Evolutionary conservation across 2,113 vertebrate species (phyloP).

Genomic region (Athene noctua): DNA sequence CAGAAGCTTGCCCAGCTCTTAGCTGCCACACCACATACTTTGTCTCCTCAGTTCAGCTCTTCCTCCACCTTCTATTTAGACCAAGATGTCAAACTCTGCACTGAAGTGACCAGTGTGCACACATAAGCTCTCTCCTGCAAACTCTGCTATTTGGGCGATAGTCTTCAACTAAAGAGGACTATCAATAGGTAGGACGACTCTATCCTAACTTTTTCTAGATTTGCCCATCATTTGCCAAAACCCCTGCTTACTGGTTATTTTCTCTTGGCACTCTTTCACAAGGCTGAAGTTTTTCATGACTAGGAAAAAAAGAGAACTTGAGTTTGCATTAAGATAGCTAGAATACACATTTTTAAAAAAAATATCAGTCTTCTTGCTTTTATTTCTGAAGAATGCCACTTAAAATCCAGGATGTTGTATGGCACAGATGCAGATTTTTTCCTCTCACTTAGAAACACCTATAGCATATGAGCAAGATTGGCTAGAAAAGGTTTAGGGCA

Average conservation of each 20-base stretch:
- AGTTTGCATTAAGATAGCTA: not conserved
- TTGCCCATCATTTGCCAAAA: not conserved
- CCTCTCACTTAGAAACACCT: not conserved
- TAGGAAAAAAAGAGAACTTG: not conserved
- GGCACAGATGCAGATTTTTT: not conserved
- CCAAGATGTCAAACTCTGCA: not conserved
- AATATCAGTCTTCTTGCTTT: not conserved
- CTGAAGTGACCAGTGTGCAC: not conserved
- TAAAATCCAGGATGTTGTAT: not conserved
- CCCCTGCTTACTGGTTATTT: not conserved
- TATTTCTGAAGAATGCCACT: not conserved
- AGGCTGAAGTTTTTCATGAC: not conserved
- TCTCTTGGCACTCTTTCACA: not conserved
- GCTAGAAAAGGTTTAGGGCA: not conserved
- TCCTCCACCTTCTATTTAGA: not conserved
- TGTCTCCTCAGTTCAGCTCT: not conserved
- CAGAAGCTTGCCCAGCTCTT: not conserved
- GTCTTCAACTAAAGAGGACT: not conserved
- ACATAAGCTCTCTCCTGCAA: not conserved
- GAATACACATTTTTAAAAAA: not conserved
- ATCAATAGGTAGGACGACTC: not conserved
- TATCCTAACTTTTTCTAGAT: not conserved
- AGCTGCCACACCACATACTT: not conserved
- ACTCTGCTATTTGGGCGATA: not conserved
- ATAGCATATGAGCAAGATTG: not conserved